Evolutionary conservation across 2,113 vertebrate genomes (phyloP).

Genomic region (Pagrus major): DNA sequence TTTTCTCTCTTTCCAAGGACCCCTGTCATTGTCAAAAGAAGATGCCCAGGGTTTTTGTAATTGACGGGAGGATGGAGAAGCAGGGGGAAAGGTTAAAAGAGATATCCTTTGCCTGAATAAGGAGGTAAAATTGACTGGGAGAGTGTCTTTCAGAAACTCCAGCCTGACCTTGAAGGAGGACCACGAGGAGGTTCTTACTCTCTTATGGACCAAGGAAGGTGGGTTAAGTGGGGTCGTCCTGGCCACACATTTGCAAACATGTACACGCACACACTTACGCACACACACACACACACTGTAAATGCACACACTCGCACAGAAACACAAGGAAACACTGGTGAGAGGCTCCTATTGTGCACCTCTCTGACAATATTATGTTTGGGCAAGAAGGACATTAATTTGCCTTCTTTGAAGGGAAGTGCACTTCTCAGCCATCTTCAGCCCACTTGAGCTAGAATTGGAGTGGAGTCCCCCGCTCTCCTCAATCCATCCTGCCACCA

Average conservation of each 20-base stretch:
- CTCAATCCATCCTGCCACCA: slow-evolving; percentile 60
- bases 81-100: slow-evolving; percentile 76
- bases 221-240: slow-evolving; percentile 78
- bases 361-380: slow-evolving; percentile 84
- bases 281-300: slow-evolving; percentile 59
- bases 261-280: slow-evolving; percentile 37
- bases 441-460: slow-evolving; percentile 74
- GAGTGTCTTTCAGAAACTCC: slow-evolving; percentile 78
- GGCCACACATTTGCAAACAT: slow-evolving; percentile 51
- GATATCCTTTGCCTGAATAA: slow-evolving; percentile 81
- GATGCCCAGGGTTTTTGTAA: slow-evolving; percentile 70
- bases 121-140: slow-evolving; percentile 75
- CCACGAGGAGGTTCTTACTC: slow-evolving; percentile 67
- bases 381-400: slow-evolving; percentile 85
- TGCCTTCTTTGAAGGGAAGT: slow-evolving; percentile 78
- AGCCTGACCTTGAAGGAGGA: slow-evolving; percentile 78
- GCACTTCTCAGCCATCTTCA: slow-evolving; percentile 80
- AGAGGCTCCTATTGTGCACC: slow-evolving; percentile 76
- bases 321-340: slow-evolving; percentile 54
- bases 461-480: slow-evolving; percentile 57
- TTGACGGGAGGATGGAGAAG: slow-evolving; percentile 61
- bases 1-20: slow-evolving; percentile 69
- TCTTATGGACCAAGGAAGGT: slow-evolving; percentile 61
- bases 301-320: slow-evolving; percentile 55
- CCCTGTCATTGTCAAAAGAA: slow-evolving; percentile 65